Base-by-base conservation (phyloP, 2,797 vertebrate species). In the Artibeus lituratus region DNA sequence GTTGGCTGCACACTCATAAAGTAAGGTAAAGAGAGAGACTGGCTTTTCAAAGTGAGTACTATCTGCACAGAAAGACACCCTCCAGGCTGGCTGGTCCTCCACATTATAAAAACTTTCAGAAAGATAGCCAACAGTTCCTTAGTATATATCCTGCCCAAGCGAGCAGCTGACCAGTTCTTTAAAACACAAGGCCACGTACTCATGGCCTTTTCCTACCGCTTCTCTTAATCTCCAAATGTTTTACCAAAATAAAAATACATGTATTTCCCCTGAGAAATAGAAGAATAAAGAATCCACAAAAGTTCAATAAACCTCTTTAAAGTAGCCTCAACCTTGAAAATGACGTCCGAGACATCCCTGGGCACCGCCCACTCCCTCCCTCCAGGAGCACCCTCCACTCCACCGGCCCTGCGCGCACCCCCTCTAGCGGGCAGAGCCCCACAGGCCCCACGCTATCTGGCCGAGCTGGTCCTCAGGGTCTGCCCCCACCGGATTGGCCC, bases 81-180 rank as follows among this genome's bases (percentile, higher is more conserved):
- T 59, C 24, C 11, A 21, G 32, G 29, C 1, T 2, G 39, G n/a
- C 10, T 21, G 37, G 44, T 21, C 24, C 26, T 69, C 59, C n/a
- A 32, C 11, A 26, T 37, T 18, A 69, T 18, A 94, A 86, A 91
- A 37, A 9, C 59, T 84, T 74, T 76, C 82, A 77, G 59, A 86
- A 91, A 59, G 39, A 21, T 12, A n/a, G 55, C 39, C 8, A 47
- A 90, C 80, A 85, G 35, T 24, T 42, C 59, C 73, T 83, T 39
- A 76, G 32, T 65, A n/a, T 65, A 16, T 18, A 32, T 65, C 32
- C 29, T 65, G 29, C 62, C 2, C 14, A 65, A n/a, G 32, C 29
- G 6, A n/a, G 62, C 62, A 65, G 3, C 59, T 32, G 59, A 62
- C 16, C 62, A 8, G 35, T 22, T 42, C 67, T 69, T 87, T 35